Evolutionary conservation across 2,797 vertebrate species (phyloP), one percentile per base, ranked within the genome.

Genomic region (Cossypha heuglini): DNA sequence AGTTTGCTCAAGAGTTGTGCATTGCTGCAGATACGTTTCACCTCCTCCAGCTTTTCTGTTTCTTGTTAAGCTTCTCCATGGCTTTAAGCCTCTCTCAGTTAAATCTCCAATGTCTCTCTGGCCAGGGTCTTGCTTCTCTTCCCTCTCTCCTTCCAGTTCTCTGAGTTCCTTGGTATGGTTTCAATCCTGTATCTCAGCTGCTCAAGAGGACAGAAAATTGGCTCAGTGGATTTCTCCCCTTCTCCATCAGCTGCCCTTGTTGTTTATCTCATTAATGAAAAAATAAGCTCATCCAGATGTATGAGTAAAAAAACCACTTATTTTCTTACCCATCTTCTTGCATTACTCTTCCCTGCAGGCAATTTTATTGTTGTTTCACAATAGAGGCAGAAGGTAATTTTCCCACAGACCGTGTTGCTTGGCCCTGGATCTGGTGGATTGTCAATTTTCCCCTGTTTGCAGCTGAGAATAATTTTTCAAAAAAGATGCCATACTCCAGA

Each of bases 1-100:
- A 83, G 78, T 80, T 84, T 52, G 49, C 58, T 82, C 2, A 89
- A 63, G 80, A 62, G 69, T 33, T 83, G 52, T 61, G 43, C 51
- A 31, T 75, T 78, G 73, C 86, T 92, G 88, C 72, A 86, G 89
- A 90, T 88, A 85, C 2, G 15, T 82, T 94, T 88, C 91, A 51
- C 78, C 89, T 95, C 89, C 89, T 86, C 85, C 87, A 93, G 87
- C 64, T 94, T 86, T 88, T 52, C 72, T n/a, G 31, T 49, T 86
- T 82, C 87, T 92, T 90, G 83, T 76, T 90, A 42, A 84, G 73
- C 38, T 88, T 63, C 83, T 93, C 88, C 18, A 8, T 16, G 59
- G 68, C 58, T 93, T n/a, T 75, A 74, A 94, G 64, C 28, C 48
- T 80, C 67, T 73, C 67, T 62, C 11, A 9, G 42, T 89, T 83